A percentile compares a stretch with the other conserved stretches of the same genome.
Conservation (phyloP, 2,888 invertebrate species). For the Scotopteryx bipunctaria region DNA sequence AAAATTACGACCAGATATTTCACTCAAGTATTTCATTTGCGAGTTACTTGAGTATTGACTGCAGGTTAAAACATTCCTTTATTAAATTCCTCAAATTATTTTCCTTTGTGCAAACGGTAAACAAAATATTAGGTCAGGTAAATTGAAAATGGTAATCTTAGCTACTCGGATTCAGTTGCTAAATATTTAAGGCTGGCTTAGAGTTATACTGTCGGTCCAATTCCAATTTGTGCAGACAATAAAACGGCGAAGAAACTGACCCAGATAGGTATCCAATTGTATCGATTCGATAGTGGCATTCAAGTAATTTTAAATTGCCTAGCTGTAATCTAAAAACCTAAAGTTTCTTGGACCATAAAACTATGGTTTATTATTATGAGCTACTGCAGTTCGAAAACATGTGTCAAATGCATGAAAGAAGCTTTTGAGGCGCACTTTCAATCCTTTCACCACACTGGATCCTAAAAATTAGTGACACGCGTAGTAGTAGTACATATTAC, state of each 20-base stretch:
- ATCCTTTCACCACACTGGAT: no score
- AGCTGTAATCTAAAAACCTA: background rate
- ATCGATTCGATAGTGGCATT: background rate
- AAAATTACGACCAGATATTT: background rate
- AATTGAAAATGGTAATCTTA: constrained; percentile 36
- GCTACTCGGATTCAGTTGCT: constrained; percentile 19
- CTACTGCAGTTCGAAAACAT: no score
- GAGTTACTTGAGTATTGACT: constrained; percentile 16
- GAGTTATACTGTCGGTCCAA: constrained; percentile 17
- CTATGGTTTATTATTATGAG: no score
- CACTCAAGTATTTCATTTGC: constrained; percentile 3
- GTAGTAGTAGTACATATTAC: no score
- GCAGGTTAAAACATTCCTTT: constrained; percentile 19
- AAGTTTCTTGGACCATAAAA: no score
- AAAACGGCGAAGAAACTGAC: constrained; percentile 18
- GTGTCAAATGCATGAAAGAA: no score
- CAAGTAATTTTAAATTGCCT: background rate
- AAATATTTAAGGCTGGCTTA: constrained; percentile 21
- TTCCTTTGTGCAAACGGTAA: constrained; percentile 29
- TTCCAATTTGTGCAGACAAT: constrained; percentile 24
- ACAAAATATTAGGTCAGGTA: constrained; percentile 36
- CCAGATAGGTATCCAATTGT: constrained; percentile 10
- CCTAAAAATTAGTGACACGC: no score
- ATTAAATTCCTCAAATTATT: constrained; percentile 38
- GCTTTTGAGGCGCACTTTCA: no score